A percentile compares a stretch with the other conserved stretches of the same genome.
Conservation (phyloP, 1,140 invertebrate species). For the Aphaenogaster floridana region DNA sequence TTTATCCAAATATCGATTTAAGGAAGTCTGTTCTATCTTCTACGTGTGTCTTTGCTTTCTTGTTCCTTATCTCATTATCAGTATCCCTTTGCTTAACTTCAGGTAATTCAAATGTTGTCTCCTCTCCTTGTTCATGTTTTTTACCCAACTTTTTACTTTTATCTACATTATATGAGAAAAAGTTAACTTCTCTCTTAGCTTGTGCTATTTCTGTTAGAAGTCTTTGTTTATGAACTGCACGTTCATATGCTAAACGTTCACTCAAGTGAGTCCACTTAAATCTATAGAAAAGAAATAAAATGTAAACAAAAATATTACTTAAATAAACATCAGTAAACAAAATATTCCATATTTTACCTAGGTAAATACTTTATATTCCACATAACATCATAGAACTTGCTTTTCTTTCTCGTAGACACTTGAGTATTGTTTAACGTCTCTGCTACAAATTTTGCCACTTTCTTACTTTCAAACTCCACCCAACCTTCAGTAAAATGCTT, state of each 20-base stretch:
- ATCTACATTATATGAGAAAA: constrained; percentile 94
- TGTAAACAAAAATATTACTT: constrained; percentile 9
- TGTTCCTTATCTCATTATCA: constrained; percentile 82
- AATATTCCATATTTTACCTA: constrained; percentile 85
- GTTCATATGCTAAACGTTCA: constrained; percentile 97
- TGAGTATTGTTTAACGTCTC: constrained; percentile 93
- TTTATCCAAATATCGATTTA: constrained; percentile 85
- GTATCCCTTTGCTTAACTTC: constrained; percentile 85
- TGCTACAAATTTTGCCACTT: constrained; percentile 95
- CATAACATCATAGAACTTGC: constrained; percentile 95
- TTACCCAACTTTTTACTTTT: constrained; percentile 91
- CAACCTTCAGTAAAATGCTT: constrained; percentile 97
- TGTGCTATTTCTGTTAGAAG: constrained; percentile 95
- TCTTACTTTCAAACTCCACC: constrained; percentile 98
- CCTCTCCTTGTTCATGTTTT: constrained; percentile 77
- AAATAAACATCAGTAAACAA: constrained; percentile 13
- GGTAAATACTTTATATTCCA: constrained; percentile 99
- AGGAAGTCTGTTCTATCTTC: constrained; percentile 86
- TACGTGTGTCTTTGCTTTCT: constrained; percentile 77
- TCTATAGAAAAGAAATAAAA: constrained; percentile 82
- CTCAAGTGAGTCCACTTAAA: constrained; percentile 98
- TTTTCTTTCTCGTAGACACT: constrained; percentile 95
- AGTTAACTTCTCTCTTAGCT: constrained; percentile 95
- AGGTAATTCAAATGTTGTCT: constrained; percentile 77
- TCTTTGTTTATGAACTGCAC: constrained; percentile 94